phyloP scores from a whole-genome alignment of 2,113 vertebrate species.

The Willisornis vidua region DNA sequence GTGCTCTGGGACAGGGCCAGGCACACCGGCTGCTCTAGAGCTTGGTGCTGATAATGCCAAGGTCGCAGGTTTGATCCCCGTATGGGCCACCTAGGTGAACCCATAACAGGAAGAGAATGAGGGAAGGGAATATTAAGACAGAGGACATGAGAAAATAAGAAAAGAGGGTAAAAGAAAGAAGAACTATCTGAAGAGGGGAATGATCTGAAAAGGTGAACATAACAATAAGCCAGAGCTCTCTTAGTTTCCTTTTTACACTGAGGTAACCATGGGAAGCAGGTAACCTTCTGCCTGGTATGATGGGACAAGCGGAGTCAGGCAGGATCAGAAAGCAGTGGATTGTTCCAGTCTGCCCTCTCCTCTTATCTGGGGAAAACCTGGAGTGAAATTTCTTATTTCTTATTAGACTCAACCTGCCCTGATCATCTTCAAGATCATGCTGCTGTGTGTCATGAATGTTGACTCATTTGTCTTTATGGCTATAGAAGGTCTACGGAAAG shows the following conservation, averaged over 20 bases:
- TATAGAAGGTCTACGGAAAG: neutral
- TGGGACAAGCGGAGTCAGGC: accelerated
- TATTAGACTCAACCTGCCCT: neutral
- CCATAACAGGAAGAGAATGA: neutral
- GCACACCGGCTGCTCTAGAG: neutral
- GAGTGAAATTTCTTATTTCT: neutral
- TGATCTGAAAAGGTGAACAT: neutral
- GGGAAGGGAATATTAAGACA: neutral
- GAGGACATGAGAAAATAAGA: neutral
- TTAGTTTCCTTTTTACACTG: neutral
- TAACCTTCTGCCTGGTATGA: neutral
- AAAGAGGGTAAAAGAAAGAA: neutral
- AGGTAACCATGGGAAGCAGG: neutral
- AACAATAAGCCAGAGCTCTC: neutral
- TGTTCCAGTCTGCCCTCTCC: neutral
- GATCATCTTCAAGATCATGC: neutral
- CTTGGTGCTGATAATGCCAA: no score
- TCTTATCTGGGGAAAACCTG: neutral
- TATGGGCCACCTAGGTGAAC: no score
- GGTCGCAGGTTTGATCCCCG: no score
- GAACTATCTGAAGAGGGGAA: neutral
- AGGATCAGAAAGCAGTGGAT: neutral
- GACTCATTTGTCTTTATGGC: no score
- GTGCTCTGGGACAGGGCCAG: neutral
- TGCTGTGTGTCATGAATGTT: neutral